Conservation (phyloP, 2,113 vertebrate genomes). For the Lophochroa leadbeateri region DNA sequence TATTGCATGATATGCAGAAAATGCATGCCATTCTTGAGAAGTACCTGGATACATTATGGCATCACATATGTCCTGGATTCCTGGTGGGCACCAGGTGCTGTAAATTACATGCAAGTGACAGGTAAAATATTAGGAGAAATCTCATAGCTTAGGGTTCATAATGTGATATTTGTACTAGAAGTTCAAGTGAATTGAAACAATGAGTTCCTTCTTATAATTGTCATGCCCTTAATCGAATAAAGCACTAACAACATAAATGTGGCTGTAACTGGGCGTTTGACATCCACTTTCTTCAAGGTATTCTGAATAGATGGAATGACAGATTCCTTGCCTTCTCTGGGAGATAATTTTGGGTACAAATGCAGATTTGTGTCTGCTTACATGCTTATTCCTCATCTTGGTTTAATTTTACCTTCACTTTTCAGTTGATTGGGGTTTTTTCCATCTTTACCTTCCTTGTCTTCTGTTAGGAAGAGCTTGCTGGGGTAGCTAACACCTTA, state of each 20-base stretch:
- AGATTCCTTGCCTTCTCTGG: neutral
- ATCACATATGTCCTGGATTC: neutral
- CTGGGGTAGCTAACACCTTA: neutral
- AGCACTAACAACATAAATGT: neutral
- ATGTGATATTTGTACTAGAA: neutral
- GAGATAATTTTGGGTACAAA: neutral
- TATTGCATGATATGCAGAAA: neutral
- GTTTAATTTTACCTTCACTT: neutral
- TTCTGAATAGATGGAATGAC: neutral
- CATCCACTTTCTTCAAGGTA: neutral
- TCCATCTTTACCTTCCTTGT: neutral
- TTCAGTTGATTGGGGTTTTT: neutral
- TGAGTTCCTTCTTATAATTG: neutral
- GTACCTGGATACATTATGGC: fast-evolving
- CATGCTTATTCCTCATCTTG: neutral
- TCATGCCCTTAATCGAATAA: neutral
- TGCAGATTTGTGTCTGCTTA: neutral
- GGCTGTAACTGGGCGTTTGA: neutral
- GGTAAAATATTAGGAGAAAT: neutral
- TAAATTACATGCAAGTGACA: neutral
- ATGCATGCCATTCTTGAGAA: neutral
- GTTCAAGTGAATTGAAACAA: neutral
- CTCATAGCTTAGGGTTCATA: neutral
- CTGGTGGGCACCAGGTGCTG: neutral
- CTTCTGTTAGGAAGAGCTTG: neutral